A percentile compares a stretch with the other conserved stretches of the same genome.
These are phyloP conservation scores for Xenus cinereus DNA, from an alignment of 2,113 vertebrate species.

Conservation along the genomic window DNA sequence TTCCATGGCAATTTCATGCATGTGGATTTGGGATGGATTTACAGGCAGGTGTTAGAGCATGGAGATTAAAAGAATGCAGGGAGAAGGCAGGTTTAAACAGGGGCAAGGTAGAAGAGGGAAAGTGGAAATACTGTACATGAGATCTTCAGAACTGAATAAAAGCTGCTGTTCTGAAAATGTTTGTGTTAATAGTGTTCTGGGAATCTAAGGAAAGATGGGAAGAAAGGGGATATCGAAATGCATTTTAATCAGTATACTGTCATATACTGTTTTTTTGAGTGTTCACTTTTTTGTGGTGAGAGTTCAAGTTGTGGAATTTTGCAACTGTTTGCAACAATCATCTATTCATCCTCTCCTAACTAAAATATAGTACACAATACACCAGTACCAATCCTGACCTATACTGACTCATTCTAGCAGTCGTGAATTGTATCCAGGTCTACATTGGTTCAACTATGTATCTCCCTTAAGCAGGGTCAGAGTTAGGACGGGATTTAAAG, in stretches of 20 bases:
- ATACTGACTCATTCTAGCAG: not conserved
- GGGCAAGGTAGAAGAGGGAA: not conserved
- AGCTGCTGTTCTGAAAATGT: not conserved
- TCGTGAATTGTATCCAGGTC: not conserved
- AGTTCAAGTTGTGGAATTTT: not conserved
- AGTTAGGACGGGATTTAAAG: not conserved
- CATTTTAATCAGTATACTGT: not conserved
- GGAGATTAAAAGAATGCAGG: not conserved
- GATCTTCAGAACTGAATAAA: not conserved
- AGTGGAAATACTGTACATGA: not conserved
- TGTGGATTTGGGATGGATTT: not conserved
- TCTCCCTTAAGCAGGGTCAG: not conserved
- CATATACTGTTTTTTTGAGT: not conserved
- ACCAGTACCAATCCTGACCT: not conserved
- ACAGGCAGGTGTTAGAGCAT: not conserved
- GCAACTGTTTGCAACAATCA: not conserved
- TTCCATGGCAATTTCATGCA: not conserved
- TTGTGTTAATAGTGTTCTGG: not conserved
- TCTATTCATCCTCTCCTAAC: not conserved
- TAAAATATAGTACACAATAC: not conserved
- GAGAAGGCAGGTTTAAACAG: not conserved
- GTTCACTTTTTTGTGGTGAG: not conserved
- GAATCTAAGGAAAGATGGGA: not conserved
- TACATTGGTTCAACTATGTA: not conserved
- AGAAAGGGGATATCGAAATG: not conserved